Evolutionary conservation across 2,888 invertebrate genomes (phyloP), one percentile per base, ranked within the genome.

Genomic region (Trichogramma dendrolimi): DNA sequence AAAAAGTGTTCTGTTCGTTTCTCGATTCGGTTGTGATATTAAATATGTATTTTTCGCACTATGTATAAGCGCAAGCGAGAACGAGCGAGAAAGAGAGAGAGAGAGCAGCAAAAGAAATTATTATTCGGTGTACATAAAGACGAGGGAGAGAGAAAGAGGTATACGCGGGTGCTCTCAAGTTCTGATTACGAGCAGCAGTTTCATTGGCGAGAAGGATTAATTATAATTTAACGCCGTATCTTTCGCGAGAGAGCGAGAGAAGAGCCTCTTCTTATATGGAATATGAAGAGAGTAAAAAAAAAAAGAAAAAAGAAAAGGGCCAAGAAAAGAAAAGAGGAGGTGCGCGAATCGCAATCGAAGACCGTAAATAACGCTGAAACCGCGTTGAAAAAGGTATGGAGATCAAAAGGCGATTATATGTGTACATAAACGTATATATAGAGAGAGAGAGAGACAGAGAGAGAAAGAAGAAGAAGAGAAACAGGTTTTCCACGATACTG

Each of bases 401-500:
- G 61, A 64, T 64, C 58, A 27, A 59, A 53, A 61, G 64, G 53
- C 59, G 64, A 61, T 63, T 63, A 58, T 27, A 27, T 61, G 14
- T 43, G 10, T 8, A 43, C 38, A n/a, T 27, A 27, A 27, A 27
- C 27, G 27, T 27, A 27, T 27, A 27, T 27, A 27, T 27, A 27
- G 1, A 27, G 27, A 27, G 27, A 27, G 27, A 27, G 53, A 46
- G 42, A 52, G 41, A 50, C 38, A 38, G 39, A 10, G 53, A 53
- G 42, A n/a, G 43, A 53, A 49, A 38, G 43, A 27, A 27, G 27
- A 27, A 27, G 27, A 27, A 27, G 43, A 63, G 61, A 55, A 64
- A 64, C 64, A 58, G 64, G 64, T 64, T 64, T 64, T 62, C 59
- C 64, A 55, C 60, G 58, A 44, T 41, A n/a, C 11, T 44, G 11